Conservation (phyloP, 2,113 vertebrate species). For the Ophthalmolycus amberensis region DNA sequence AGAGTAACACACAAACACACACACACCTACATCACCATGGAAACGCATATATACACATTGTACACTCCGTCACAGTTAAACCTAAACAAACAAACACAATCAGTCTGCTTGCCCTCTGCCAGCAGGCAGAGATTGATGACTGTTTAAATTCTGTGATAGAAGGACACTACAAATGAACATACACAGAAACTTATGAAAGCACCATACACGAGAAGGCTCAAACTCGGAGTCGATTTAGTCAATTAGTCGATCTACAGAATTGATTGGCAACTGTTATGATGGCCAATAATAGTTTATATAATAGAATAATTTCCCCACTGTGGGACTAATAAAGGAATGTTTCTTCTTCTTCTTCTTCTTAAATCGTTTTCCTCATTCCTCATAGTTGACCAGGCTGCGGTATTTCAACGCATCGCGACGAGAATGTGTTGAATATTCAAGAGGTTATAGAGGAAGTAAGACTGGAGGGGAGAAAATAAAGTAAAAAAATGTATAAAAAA, state of each 20-base stretch:
- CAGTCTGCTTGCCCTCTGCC: background rate
- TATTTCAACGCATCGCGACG: background rate
- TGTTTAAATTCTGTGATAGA: constrained; percentile 17
- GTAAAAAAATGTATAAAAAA: background rate
- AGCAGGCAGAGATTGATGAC: constrained; percentile 29
- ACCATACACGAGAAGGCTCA: background rate
- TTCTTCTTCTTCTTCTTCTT: too few relatives aligned
- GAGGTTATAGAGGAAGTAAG: background rate
- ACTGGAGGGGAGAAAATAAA: background rate
- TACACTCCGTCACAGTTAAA: constrained; percentile 7
- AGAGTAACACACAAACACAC: background rate
- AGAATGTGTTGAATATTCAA: background rate
- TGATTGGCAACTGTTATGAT: too few relatives aligned
- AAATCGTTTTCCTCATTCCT: background rate
- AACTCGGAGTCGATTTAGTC: background rate
- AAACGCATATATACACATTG: constrained; percentile 5
- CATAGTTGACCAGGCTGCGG: background rate
- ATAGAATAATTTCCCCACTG: too few relatives aligned
- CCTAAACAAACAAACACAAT: background rate
- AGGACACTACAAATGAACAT: background rate
- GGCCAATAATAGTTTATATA: too few relatives aligned
- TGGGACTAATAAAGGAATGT: too few relatives aligned
- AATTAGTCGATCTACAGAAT: too few relatives aligned
- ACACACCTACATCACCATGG: background rate
- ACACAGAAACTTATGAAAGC: background rate